phyloP scores from a whole-genome alignment of 2,797 vertebrate species.

The Halcyon smyrnensis region DNA sequence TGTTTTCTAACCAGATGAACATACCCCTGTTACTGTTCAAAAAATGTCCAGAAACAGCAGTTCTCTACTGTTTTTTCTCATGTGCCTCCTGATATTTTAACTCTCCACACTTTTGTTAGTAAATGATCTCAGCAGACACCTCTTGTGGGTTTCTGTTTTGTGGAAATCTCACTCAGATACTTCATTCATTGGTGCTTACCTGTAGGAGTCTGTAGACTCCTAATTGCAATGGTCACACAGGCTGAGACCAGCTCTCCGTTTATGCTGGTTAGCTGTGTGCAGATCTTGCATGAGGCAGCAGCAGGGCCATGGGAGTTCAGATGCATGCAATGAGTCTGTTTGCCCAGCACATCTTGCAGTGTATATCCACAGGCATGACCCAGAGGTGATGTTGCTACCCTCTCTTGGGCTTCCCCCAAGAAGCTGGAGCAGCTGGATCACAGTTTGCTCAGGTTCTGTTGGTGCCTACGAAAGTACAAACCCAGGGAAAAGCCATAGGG shows the following conservation, averaged over 20 bases:
- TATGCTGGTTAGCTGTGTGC: not conserved
- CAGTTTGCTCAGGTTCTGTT: not conserved
- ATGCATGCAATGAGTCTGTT: not conserved
- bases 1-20: not conserved
- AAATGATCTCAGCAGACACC: not conserved
- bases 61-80: not conserved
- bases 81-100: not conserved
- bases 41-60: not conserved
- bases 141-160: not conserved
- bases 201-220: too few relatives aligned
- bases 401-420: not conserved
- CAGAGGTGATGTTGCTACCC: not conserved
- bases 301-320: not conserved
- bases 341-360: not conserved
- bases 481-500: not conserved
- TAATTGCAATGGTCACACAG: not conserved
- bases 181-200: not conserved
- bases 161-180: not conserved
- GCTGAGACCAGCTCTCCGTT: not conserved
- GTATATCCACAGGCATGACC: fast-evolving
- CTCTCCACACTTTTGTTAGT: not conserved
- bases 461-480: not conserved
- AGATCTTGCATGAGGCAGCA: not conserved
- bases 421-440: not conserved
- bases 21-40: not conserved